Conservation (phyloP, 2,113 vertebrate species). For the Neotoma lepida region DNA sequence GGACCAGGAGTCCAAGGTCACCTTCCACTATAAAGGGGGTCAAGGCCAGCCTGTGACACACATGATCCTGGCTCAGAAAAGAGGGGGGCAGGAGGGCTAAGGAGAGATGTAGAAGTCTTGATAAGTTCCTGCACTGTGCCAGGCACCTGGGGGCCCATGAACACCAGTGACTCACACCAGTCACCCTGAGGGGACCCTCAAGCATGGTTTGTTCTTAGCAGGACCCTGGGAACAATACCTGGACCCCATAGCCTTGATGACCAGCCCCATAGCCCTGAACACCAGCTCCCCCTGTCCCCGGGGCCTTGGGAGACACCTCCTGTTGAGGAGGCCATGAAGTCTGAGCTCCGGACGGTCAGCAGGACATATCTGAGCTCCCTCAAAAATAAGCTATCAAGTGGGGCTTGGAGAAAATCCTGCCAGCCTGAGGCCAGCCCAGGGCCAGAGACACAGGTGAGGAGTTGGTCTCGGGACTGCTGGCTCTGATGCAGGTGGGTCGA, state of each 20-base stretch:
- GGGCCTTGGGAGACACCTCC: not conserved
- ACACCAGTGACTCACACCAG: not conserved
- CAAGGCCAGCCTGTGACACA: not conserved
- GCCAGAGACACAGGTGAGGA: not conserved
- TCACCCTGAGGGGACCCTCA: not conserved
- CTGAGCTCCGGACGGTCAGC: constrained; percentile 66
- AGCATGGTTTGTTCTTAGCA: constrained; percentile 14
- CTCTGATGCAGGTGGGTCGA: no score
- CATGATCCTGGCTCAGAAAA: not conserved
- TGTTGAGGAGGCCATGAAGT: not conserved
- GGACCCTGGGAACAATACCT: not conserved
- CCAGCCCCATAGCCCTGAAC: accelerated
- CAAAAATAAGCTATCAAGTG: constrained; percentile 72
- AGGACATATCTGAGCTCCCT: constrained; percentile 83
- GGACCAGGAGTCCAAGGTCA: not conserved
- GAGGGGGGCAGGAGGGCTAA: not conserved
- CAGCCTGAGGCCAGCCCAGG: not conserved
- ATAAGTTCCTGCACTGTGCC: no score
- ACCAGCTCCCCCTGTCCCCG: not conserved
- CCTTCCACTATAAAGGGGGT: not conserved
- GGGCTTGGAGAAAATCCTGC: constrained; percentile 80
- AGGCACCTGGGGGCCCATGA: not conserved
- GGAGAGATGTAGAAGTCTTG: not conserved
- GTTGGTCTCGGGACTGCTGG: no score
- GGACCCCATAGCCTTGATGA: not conserved